phyloP scores from a whole-genome alignment of 2,113 vertebrate species.

The Egretta garzetta region DNA sequence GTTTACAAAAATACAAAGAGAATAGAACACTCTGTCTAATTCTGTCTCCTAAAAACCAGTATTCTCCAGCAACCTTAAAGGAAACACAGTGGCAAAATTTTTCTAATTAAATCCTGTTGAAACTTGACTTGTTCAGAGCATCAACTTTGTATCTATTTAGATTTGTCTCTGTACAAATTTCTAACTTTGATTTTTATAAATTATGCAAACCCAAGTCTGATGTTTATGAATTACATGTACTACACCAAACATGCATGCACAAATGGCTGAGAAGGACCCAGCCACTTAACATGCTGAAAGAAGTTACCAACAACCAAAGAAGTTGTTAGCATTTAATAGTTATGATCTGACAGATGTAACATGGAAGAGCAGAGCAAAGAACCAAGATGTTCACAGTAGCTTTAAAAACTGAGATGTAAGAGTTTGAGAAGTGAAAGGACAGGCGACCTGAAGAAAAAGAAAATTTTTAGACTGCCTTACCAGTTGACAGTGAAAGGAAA shows the following conservation, averaged over 20 bases:
- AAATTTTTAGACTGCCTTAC: neutral
- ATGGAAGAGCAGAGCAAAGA: neutral
- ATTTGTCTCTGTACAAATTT: neutral
- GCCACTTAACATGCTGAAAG: neutral
- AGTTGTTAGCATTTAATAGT: neutral
- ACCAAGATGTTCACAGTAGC: neutral
- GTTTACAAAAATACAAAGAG: neutral
- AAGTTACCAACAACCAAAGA: neutral
- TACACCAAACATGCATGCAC: neutral
- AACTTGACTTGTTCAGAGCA: neutral
- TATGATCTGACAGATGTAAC: neutral
- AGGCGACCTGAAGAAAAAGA: neutral
- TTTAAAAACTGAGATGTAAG: neutral
- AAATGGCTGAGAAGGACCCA: neutral
- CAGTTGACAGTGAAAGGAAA: neutral
- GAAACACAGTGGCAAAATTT: neutral
- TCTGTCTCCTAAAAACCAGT: neutral
- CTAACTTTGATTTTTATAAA: neutral
- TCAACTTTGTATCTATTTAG: neutral
- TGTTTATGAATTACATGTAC: neutral
- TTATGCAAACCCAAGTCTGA: neutral
- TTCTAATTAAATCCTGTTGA: neutral
- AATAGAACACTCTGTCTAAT: neutral
- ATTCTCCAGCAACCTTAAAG: neutral
- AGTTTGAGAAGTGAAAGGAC: neutral